Evolutionary conservation across 2,888 invertebrate species (phyloP).

Genomic region (Oegoconia quadripuncta): DNA sequence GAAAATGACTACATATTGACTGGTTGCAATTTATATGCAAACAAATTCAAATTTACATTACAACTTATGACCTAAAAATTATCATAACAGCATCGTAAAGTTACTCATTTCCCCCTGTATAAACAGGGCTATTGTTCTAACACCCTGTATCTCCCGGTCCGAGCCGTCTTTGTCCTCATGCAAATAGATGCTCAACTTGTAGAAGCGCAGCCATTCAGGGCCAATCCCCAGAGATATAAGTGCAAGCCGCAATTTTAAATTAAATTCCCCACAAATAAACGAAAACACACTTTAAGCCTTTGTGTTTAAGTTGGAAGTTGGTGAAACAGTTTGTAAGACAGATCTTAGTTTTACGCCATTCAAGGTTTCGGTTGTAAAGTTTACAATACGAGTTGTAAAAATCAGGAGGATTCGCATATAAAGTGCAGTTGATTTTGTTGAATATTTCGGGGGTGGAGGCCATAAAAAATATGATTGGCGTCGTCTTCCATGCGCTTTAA

Average conservation of each 20-base stretch:
- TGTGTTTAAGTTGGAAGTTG: constrained; percentile 9
- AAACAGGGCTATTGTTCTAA: no score
- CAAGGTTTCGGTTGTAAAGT: constrained; percentile 12
- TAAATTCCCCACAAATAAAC: constrained; percentile 40
- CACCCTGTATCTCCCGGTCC: not conserved
- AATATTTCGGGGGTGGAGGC: not conserved
- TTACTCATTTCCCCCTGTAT: no score
- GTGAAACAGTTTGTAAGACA: constrained; percentile 21
- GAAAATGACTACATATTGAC: no score
- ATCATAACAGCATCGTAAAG: no score
- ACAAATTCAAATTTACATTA: no score
- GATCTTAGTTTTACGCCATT: constrained; percentile 29
- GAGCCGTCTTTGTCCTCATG: constrained; percentile 47
- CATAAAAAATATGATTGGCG: no score
- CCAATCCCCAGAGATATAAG: constrained; percentile 56
- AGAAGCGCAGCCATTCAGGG: constrained; percentile 64
- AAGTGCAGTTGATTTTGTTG: not conserved
- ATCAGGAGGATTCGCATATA: constrained; percentile 1
- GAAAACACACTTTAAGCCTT: constrained; percentile 21
- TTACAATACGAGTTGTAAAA: constrained; percentile 4
- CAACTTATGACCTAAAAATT: no score
- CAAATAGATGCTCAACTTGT: constrained; percentile 67
- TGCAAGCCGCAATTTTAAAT: constrained; percentile 61
- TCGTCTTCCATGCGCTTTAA: no score
- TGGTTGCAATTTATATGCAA: no score